Percentiles rank a stretch among this genome's conserved stretches.
Conservation (phyloP, 2,113 vertebrate genomes). For the Tachysurus vachellii region DNA sequence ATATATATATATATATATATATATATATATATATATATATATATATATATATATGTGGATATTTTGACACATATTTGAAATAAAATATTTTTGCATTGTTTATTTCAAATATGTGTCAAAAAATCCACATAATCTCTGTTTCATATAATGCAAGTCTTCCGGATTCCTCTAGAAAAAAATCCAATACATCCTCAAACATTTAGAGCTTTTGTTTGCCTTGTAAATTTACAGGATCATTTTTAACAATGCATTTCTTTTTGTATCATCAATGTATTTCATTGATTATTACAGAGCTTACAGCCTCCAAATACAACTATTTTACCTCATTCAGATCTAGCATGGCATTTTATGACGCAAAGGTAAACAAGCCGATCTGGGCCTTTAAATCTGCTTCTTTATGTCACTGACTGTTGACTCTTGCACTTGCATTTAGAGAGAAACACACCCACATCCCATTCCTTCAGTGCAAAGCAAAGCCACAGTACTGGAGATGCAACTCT, state of each 20-base stretch:
- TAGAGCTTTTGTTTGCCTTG: background rate
- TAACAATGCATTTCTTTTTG: background rate
- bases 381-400: constrained; percentile 11
- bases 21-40: background rate
- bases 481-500: constrained; percentile 4
- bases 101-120: background rate
- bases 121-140: background rate
- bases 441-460: background rate
- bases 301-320: background rate
- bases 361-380: constrained; percentile 28
- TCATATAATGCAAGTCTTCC: background rate
- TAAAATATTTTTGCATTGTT: background rate
- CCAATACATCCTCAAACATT: background rate
- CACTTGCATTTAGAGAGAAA: constrained; percentile 4
- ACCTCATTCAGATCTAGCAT: background rate
- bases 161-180: background rate
- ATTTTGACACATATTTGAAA: background rate
- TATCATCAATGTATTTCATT: background rate
- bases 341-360: constrained; percentile 8
- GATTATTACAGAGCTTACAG: background rate
- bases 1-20: background rate
- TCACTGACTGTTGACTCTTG: constrained; percentile 23
- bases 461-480: background rate
- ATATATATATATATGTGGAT: background rate
- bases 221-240: background rate